Base-by-base conservation (phyloP, 2,797 vertebrate genomes). In the Typhlichthys subterraneus region DNA sequence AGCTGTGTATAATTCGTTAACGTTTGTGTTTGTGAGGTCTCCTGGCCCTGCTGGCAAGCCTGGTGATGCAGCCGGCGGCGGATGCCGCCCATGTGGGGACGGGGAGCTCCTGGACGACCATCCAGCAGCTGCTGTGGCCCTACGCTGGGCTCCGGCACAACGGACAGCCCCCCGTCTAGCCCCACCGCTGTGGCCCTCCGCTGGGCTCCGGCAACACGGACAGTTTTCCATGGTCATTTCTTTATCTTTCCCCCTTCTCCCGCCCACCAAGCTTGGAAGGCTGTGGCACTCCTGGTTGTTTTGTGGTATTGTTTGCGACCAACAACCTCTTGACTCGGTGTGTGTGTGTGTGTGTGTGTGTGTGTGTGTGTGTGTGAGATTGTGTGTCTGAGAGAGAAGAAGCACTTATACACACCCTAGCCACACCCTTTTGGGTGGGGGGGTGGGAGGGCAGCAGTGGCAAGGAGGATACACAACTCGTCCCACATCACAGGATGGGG, bases 61-160 rank as follows among this genome's bases (percentile, higher is more conserved):
- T 93, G 65, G 92, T 96, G 72, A 93, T 98, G 79, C 96, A 97
- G 65, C 94, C 92, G 13, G 91, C 93, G 0, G 96, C 91, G 1
- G 95, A 96, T 0, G 96, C 96, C 0, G 94, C 96, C 1, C 94
- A 95, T 0, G 90, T 93, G 2, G 95, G 93, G 31, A 94, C 94
- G 0, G 95, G 95, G 12, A 92, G 93, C 85, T 93, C 95, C 53
- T 98, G 97, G 96, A 91, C 89, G 57, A 92, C 95, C 19, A 91
- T 99, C 55, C 96, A 97, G 88, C 94, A 98, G 76, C 86, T 98
- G 67, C 76, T 99, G 72, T 98, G 96, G 96, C 96, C 96, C 12
- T 95, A 96, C 59, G 84, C 94, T 0, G 88, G 92, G 72, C 93
- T 98, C 9, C 91, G 78, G 42, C 95, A 97, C 87, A 90, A 97